Base-by-base conservation (phyloP, 53 echinoderm and acorn worm genomes). In the Astropecten irregularis region DNA sequence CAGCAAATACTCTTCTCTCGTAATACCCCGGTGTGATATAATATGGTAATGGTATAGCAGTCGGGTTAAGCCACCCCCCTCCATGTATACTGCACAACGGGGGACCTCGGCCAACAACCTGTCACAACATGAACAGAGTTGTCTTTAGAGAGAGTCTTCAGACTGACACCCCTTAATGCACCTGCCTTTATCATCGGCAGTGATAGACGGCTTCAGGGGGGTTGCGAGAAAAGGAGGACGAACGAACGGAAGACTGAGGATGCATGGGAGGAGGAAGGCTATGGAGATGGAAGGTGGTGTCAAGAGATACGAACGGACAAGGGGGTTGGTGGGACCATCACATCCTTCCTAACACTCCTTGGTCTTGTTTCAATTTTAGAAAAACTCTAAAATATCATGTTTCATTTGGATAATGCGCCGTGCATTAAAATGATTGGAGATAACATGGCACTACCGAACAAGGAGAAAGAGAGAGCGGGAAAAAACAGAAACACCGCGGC, bases 161-260 rank as follows among this genome's bases (percentile, higher is more conserved):
- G 10, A 13, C 56, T 57, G 76, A 57, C 57, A 76, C 54, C 58
- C 44, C 65, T n/a, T 23, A 76, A 76, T 76, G 76, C 76, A 76
- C 76, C 58, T 40, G 57, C 40, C 76, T 55, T n/a, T 39, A 39
- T 76, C 76, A 65, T 38, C 20, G 9, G n/a, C n/a, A n/a, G n/a
- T n/a, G 10, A 65, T 21, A 9, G 38, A 37, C 65, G 6, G 65
- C 37, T 27, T 14, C 65, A 37, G 19, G n/a, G n/a, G 65, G 16
- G 38, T 0, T 21, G 3, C 18, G 3, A 38, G 65, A 14, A 21
- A 0, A 3, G 30, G 65, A 4, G 65, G 65, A 38, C 18, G 30
- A n/a, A 21, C 13, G 30, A 35, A 38, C 20, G 65, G 27, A 38
- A n/a, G 37, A 38, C 20, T 65, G 21, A 54, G 25, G 25, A 2